Base-by-base conservation (phyloP, 2,888 invertebrate genomes). In the Tachina grossa region DNA sequence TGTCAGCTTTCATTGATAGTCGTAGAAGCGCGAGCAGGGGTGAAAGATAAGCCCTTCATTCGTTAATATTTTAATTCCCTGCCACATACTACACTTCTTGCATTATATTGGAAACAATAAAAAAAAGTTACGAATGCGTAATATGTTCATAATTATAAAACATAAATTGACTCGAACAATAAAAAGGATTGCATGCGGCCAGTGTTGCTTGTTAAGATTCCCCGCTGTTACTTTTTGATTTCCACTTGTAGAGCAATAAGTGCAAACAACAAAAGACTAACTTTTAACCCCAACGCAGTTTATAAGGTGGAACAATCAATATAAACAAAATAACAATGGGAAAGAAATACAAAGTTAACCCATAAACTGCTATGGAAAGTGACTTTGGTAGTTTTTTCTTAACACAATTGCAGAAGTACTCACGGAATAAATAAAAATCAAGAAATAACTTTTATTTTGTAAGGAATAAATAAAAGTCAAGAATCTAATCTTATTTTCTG, bases 81-180 rank as follows among this genome's bases (percentile, higher is more conserved):
- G 43, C 71, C 69, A 61, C 69, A 69, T 41, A 59, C 59, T 51
- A 59, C 71, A 59, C 59, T 77, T 72, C 14, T n/a, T 45, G 31
- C 51, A 77, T 77, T 77, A 65, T 72, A 8, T 66, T 77, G 65
- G 71, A 83, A 77, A 83, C 83, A 83, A 83, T 83, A 83, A 83
- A 83, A 59, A 22, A 77, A 83, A 59, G 51, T 77, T 83, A 45
- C 71, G 83, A 83, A 71, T 77, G 51, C 47, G 71, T 77, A 77
- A 83, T 83, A 83, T 83, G 83, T 77, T 83, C 77, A 77, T 83
- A 83, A 83, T 83, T 83, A 83, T 81, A 57, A 77, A 83, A 83
- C 61, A 83, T 65, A 82, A 83, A 83, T 77, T 83, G 83, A 83
- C 83, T 83, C 57, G 55, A 83, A 83, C 71, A 83, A 83, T 83